Evolutionary conservation across 2,888 invertebrate species (phyloP).

Genomic region (Noctua pronuba): DNA sequence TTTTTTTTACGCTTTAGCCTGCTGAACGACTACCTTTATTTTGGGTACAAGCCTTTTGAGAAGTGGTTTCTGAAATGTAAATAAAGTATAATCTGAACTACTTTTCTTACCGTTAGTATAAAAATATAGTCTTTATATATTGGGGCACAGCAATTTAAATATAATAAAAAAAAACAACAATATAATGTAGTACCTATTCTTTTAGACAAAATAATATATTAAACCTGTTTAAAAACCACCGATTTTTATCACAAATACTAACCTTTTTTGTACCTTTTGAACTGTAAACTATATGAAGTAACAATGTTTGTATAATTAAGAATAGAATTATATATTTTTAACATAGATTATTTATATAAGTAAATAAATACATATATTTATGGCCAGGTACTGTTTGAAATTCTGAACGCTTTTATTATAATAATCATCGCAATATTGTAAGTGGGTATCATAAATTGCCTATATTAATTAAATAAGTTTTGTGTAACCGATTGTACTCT

Average conservation of each 20-base stretch:
- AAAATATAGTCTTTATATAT: constrained; percentile 10
- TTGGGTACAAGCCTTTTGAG: constrained; percentile 30
- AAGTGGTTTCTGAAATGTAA: constrained; percentile 26
- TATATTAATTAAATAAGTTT: constrained; percentile 11
- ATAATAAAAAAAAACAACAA: neutral
- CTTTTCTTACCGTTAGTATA: constrained; percentile 13
- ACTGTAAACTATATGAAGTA: constrained; percentile 22
- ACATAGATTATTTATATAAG: constrained; percentile 7
- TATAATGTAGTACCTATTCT: constrained; percentile 2
- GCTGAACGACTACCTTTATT: constrained; percentile 22
- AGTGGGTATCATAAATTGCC: neutral
- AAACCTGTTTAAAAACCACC: constrained; percentile 55
- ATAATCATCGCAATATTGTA: constrained; percentile 17
- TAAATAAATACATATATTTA: constrained; percentile 12
- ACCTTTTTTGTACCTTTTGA: constrained; percentile 41
- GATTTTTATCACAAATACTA: constrained; percentile 55
- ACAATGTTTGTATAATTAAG: constrained; percentile 30
- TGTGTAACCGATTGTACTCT: constrained; percentile 29
- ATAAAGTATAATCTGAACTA: constrained; percentile 7
- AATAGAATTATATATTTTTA: constrained; percentile 32
- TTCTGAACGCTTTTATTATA: constrained; percentile 35
- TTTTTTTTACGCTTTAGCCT: constrained; percentile 27
- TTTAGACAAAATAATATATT: constrained; percentile 16
- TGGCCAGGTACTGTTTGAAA: constrained; percentile 9
- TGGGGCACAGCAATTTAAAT: constrained; percentile 28